Conservation (phyloP, 2,797 vertebrate genomes). For the Spondyliosoma cantharus region DNA sequence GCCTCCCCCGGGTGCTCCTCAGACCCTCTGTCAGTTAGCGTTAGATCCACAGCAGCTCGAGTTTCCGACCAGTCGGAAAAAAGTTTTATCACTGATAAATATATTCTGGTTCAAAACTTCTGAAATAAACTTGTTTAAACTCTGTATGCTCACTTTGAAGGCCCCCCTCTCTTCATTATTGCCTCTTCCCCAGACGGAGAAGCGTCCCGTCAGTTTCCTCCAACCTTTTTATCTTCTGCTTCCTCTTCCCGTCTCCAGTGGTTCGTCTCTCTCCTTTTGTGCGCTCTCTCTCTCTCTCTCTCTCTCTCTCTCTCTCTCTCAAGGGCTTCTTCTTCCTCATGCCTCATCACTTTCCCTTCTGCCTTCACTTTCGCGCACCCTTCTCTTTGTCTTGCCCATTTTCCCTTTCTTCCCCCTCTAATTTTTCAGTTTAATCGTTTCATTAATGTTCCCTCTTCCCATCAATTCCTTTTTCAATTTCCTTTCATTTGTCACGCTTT, state of each 20-base stretch:
- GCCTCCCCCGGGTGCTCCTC: not conserved
- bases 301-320: not conserved
- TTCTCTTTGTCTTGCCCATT: conserved; percentile 13
- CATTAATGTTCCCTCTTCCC: conserved; percentile 22
- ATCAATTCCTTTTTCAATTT: conserved; percentile 37
- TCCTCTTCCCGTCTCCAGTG: not conserved
- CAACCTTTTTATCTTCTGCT: conserved; percentile 32
- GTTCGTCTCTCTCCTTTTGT: not conserved
- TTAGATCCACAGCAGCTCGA: not conserved
- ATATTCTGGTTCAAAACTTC: not conserved
- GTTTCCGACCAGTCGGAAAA: conserved; percentile 3
- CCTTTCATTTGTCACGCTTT: conserved; percentile 38
- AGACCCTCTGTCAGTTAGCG: not conserved
- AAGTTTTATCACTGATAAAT: conserved; percentile 3
- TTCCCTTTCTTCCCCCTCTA: not conserved
- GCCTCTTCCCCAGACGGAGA: conserved; percentile 6
- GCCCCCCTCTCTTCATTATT: conserved; percentile 7
- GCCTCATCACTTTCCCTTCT: conserved; percentile 6
- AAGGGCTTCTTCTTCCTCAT: conserved; percentile 1
- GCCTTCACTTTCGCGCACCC: conserved; percentile 1
- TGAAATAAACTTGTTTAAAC: not conserved
- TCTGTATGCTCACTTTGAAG: not conserved
- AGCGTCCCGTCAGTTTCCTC: conserved; percentile 10
- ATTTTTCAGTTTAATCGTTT: conserved; percentile 34
- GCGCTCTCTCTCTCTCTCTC: not conserved